A percentile compares a stretch with the other conserved stretches of the same genome.
Evolutionary conservation across 1,140 invertebrate species (phyloP).

Genomic region (Tetragnatha versicolor): DNA sequence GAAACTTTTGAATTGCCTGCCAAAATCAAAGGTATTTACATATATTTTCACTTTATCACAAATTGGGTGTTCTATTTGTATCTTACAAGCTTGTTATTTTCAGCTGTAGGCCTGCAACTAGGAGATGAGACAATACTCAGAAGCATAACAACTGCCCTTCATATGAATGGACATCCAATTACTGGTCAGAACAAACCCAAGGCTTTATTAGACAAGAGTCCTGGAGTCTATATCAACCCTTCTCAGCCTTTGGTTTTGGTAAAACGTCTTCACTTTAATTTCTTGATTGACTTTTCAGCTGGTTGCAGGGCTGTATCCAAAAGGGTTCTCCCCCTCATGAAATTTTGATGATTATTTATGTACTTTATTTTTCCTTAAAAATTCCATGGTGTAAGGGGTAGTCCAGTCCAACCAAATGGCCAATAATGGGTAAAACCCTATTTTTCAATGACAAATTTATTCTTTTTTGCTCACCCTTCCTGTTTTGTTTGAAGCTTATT

Average conservation of each 20-base stretch:
- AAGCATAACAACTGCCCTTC: slow-evolving; percentile 85
- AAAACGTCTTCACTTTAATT: too few relatives aligned
- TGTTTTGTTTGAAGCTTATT: too few relatives aligned
- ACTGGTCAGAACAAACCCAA: slow-evolving; percentile 89
- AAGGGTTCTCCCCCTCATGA: too few relatives aligned
- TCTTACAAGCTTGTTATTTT: slow-evolving; percentile 17
- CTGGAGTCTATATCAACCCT: slow-evolving; percentile 93
- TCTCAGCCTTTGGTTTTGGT: slow-evolving; percentile 93
- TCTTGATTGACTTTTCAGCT: too few relatives aligned
- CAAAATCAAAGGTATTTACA: slow-evolving; percentile 72
- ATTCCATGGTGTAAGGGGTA: too few relatives aligned
- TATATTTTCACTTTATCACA: neutral
- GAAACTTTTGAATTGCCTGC: slow-evolving; percentile 84
- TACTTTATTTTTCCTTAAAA: neutral
- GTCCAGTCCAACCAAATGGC: too few relatives aligned
- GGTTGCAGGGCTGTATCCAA: too few relatives aligned
- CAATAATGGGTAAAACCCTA: too few relatives aligned
- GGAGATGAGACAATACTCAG: slow-evolving; percentile 90
- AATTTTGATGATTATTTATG: neutral
- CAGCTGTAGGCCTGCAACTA: slow-evolving; percentile 85
- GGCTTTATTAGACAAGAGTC: slow-evolving; percentile 87
- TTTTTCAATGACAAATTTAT: too few relatives aligned
- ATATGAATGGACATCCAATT: slow-evolving; percentile 79
- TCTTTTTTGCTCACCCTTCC: too few relatives aligned
- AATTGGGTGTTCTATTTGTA: neutral